Conservation (phyloP, 2,113 vertebrate genomes). For the Mobula hypostoma region DNA sequence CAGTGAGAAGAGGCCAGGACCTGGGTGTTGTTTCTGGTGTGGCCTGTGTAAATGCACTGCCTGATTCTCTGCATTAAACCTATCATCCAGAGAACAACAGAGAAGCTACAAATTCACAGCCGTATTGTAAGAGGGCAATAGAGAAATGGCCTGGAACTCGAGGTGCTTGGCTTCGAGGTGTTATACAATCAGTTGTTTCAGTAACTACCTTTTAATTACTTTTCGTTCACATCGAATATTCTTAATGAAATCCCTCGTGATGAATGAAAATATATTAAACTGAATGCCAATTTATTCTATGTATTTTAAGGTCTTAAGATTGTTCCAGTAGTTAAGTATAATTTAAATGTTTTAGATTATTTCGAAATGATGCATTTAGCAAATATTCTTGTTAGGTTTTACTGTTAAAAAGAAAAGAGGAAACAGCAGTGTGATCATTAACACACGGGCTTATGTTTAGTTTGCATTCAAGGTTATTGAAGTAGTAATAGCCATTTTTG, state of each 20-base stretch:
- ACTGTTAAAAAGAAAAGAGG: neutral
- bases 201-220: neutral
- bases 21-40: neutral
- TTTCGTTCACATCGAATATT: neutral
- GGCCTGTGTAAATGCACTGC: neutral
- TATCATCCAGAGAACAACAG: slow-evolving; percentile 11
- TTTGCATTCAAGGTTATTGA: slow-evolving; percentile 5
- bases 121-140: neutral
- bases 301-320: neutral
- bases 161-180: neutral
- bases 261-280: neutral
- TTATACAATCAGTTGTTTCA: slow-evolving; percentile 7
- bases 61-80: neutral
- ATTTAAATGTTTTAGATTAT: neutral
- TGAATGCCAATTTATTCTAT: neutral
- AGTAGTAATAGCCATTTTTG: neutral
- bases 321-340: neutral
- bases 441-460: neutral
- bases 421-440: neutral
- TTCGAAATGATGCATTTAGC: neutral
- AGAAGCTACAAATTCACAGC: slow-evolving; percentile 14
- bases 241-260: neutral
- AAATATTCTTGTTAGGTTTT: neutral
- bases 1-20: too few species aligned
- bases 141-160: neutral